These are phyloP conservation scores for Cremastobaeus sp. DNA, from an alignment of 2,888 invertebrate species.

Conservation along the genomic window DNA sequence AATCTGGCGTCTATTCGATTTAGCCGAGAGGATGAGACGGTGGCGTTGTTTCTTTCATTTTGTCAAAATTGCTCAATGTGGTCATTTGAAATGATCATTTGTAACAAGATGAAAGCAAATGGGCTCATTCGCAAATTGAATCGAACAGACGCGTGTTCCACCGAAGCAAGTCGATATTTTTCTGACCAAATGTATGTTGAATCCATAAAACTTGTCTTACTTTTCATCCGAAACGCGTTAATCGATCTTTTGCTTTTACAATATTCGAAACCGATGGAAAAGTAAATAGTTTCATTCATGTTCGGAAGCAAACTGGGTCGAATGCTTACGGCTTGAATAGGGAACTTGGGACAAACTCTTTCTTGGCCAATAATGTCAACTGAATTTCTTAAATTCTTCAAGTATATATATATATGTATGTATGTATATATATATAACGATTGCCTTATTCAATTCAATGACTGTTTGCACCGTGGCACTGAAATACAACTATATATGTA, in stretches of 20 bases:
- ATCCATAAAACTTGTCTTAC: constrained; percentile 56
- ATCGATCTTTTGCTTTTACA: constrained; percentile 50
- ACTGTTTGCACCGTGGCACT: constrained; percentile 78
- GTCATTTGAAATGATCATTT: not conserved
- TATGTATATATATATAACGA: constrained; percentile 69
- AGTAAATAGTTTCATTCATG: constrained; percentile 53
- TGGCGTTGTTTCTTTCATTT: not conserved
- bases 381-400: constrained; percentile 65
- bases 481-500: constrained; percentile 70
- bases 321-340: constrained; percentile 71
- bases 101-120: constrained; percentile 15
- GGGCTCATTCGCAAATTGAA: constrained; percentile 57
- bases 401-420: constrained; percentile 28
- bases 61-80: not conserved
- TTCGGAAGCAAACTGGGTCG: constrained; percentile 70
- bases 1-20: constrained; percentile 61
- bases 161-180: constrained; percentile 72
- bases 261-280: constrained; percentile 49
- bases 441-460: constrained; percentile 77
- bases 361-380: constrained; percentile 68
- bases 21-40: constrained; percentile 31
- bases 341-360: constrained; percentile 65
- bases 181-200: constrained; percentile 49
- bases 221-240: constrained; percentile 40
- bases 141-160: constrained; percentile 69